phyloP scores from a whole-genome alignment of 2,797 vertebrate species.

The Syncerus caffer region DNA sequence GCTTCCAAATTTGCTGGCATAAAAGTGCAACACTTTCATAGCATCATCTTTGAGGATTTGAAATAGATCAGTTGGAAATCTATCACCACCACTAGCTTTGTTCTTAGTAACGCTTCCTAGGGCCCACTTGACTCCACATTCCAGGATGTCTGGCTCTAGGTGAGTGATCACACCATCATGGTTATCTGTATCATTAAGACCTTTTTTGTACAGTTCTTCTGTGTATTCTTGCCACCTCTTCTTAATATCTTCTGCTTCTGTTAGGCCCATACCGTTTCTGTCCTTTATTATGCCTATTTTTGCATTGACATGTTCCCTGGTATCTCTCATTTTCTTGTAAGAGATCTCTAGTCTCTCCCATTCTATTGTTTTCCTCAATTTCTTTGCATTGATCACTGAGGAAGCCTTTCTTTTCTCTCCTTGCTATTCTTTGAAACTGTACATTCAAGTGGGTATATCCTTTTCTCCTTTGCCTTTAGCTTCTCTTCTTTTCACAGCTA shows the following conservation, averaged over 20 bases:
- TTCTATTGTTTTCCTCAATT: not conserved
- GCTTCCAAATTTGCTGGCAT: not conserved
- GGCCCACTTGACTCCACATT: not conserved
- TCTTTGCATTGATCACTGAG: not conserved
- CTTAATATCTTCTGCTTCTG: not conserved
- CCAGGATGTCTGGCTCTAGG: not conserved
- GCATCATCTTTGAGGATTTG: not conserved
- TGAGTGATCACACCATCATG: not conserved
- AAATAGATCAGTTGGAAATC: not conserved
- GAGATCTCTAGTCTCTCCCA: not conserved
- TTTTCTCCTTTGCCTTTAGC: not conserved
- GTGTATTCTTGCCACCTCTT: not conserved
- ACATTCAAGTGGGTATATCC: not conserved
- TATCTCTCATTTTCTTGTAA: not conserved
- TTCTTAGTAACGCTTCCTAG: not conserved
- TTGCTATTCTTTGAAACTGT: not conserved
- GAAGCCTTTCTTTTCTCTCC: not conserved
- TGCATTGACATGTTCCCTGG: not conserved
- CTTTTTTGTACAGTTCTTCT: not conserved
- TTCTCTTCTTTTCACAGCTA: not conserved
- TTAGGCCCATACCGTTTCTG: not conserved
- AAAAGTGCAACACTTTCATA: not conserved
- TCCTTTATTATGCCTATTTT: not conserved
- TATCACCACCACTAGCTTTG: not conserved
- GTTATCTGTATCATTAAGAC: not conserved